Evolutionary conservation across 2,113 vertebrate species (phyloP).

Genomic region (Leptodactylus fuscus): DNA sequence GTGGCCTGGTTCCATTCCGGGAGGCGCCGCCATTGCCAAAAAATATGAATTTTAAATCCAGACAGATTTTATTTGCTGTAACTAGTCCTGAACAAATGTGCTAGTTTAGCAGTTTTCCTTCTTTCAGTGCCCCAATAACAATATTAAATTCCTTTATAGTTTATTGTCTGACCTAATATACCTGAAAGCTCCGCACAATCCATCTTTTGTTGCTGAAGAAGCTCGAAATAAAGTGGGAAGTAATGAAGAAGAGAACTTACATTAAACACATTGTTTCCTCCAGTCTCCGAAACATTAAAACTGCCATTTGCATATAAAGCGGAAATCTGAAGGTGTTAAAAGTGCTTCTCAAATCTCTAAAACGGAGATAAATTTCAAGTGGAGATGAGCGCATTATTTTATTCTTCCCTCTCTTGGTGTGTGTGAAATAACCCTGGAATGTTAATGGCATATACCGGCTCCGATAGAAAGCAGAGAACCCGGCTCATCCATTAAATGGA

Average conservation of each 20-base stretch:
- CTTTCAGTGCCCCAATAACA: slow-evolving; percentile 35
- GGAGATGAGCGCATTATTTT: slow-evolving; percentile 28
- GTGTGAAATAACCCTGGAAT: slow-evolving; percentile 7
- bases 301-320: slow-evolving; percentile 47
- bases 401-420: background rate
- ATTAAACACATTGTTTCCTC: slow-evolving; percentile 56
- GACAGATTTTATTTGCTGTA: slow-evolving; percentile 50
- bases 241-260: slow-evolving; percentile 44
- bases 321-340: slow-evolving; percentile 44
- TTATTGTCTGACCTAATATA: slow-evolving; percentile 58
- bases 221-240: slow-evolving; percentile 46
- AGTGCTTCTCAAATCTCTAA: slow-evolving; percentile 26
- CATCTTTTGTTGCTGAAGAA: slow-evolving; percentile 40
- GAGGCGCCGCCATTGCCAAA: background rate
- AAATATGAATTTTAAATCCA: slow-evolving; percentile 41
- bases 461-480: background rate
- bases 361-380: slow-evolving; percentile 19
- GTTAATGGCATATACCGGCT: slow-evolving; percentile 14
- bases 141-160: slow-evolving; percentile 51
- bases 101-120: slow-evolving; percentile 55
- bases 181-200: slow-evolving; percentile 27
- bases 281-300: slow-evolving; percentile 45
- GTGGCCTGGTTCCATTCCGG: slow-evolving; percentile 19
- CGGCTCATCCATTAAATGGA: background rate
- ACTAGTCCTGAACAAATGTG: slow-evolving; percentile 36